Base-by-base conservation (phyloP, 2,113 vertebrate species). In the Petrocephalus zakoni region DNA sequence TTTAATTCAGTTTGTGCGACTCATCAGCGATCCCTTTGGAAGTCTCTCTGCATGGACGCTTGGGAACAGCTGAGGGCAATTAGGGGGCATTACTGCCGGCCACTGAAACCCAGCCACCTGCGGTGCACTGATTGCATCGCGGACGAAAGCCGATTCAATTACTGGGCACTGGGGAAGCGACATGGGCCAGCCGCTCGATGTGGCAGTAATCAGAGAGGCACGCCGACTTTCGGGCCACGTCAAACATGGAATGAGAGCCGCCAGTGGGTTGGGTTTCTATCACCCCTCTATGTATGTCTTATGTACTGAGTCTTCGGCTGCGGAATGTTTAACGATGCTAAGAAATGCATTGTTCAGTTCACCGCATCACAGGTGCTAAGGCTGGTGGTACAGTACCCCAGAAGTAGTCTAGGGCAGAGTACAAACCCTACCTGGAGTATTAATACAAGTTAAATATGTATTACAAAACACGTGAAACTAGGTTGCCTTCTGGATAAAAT, bases 31-130 rank as follows among this genome's bases (percentile, higher is more conserved):
- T 91, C 87, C 87, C 89, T 90, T 78, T 84, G 84, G 90, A 90
- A 92, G 53, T 91, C 90, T 91, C 92, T 92, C 5, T 90, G 91
- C 88, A 90, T 91, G 92, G 92, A 94, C 94, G 91, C 88, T 92
- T 9, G 90, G 93, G 90, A 93, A 92, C 51, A 81, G n/a, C 53
- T 88, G 37, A 88, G 88, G 91, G 92, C 92, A 92, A 94, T 95
- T 94, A 94, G 92, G 93, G 92, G 93, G 94, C 93, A 94, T 94
- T 93, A 94, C 92, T 93, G 92, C 95, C 93, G 93, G 92, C 92
- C 89, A 91, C 89, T 92, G 93, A 92, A 92, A 92, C 55, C 90
- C 90, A 93, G 93, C 93, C 92, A 95, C 93, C 93, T 93, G 93
- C 92, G 92, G 91, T 91, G 91, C 92, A 90, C 93, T 92, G 94